Evolutionary conservation across 2,113 vertebrate genomes (phyloP).

Genomic region (Pagrus major): DNA sequence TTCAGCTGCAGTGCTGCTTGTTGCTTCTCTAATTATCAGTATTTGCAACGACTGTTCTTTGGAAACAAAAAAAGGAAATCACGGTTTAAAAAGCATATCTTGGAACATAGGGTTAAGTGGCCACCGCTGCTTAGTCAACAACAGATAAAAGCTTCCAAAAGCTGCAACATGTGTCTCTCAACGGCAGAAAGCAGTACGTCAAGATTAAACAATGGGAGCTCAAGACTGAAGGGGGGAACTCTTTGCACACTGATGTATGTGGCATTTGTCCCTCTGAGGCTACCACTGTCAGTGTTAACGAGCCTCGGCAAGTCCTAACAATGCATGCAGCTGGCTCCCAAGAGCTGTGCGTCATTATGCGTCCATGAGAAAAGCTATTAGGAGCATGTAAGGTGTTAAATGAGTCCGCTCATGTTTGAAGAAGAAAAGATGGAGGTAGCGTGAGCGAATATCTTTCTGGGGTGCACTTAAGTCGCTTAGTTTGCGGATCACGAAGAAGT

Average conservation of each 20-base stretch:
- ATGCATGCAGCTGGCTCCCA: slow-evolving; percentile 84
- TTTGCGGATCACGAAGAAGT: slow-evolving; percentile 45
- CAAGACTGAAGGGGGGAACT: slow-evolving; percentile 42
- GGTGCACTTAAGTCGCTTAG: slow-evolving; percentile 28
- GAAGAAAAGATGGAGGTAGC: slow-evolving; percentile 29
- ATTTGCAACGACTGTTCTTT: slow-evolving; percentile 12
- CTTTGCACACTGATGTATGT: slow-evolving; percentile 77
- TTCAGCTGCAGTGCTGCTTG: slow-evolving; percentile 33
- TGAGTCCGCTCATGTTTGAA: slow-evolving; percentile 75
- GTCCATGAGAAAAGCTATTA: slow-evolving; percentile 76
- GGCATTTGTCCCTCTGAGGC: slow-evolving; percentile 87
- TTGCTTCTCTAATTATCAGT: slow-evolving; percentile 48
- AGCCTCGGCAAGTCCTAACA: slow-evolving; percentile 86
- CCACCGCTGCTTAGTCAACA: slow-evolving; percentile 75
- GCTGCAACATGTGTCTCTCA: slow-evolving; percentile 79
- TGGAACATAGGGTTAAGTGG: slow-evolving; percentile 27
- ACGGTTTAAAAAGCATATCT: slow-evolving; percentile 43
- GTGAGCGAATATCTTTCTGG: slow-evolving; percentile 25
- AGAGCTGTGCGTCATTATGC: slow-evolving; percentile 79
- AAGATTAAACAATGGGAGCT: slow-evolving; percentile 79
- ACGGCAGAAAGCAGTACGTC: slow-evolving; percentile 78
- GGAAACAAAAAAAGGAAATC: slow-evolving; percentile 56
- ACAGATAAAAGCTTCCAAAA: slow-evolving; percentile 77
- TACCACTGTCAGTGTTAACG: slow-evolving; percentile 86
- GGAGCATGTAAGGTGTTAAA: slow-evolving; percentile 71